These are phyloP conservation scores for Ophiothrix spiculata DNA, from an alignment of 35 echinoderm and acorn worm species.

Conservation along the genomic window DNA sequence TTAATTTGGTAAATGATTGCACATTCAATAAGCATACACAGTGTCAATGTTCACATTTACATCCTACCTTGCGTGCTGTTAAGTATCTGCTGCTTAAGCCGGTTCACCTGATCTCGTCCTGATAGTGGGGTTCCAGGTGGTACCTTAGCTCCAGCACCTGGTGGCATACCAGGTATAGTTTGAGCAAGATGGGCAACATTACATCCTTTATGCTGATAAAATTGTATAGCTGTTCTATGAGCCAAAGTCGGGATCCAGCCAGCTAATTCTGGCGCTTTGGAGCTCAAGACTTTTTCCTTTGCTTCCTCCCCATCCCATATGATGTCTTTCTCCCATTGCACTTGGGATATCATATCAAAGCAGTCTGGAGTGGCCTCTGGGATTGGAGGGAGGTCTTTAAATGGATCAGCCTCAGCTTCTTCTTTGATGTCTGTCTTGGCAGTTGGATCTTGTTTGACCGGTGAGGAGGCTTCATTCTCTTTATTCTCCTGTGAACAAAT, in stretches of 20 bases:
- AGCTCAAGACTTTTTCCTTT: conserved; percentile 78
- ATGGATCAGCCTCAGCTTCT: conserved; percentile 6
- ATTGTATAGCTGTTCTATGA: conserved; percentile 71
- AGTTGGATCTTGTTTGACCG: background rate
- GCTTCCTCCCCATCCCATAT: conserved; percentile 94
- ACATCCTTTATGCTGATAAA: conserved; percentile 63
- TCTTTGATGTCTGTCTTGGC: conserved; percentile 22
- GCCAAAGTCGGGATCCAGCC: conserved; percentile 89
- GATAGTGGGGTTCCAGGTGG: background rate
- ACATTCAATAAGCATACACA: too few relatives aligned
- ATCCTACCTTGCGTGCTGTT: background rate
- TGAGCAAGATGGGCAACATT: background rate
- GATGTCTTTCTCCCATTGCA: conserved; percentile 89
- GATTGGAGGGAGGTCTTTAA: conserved; percentile 39
- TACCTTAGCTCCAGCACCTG: background rate
- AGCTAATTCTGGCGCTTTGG: conserved; percentile 49
- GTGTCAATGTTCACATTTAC: too few relatives aligned
- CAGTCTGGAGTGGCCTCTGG: conserved; percentile 69
- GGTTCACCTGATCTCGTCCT: background rate
- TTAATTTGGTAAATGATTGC: too few relatives aligned
- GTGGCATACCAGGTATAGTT: background rate
- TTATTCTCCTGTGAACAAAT: conserved; percentile 6
- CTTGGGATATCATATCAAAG: conserved; percentile 93
- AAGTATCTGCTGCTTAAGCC: background rate
- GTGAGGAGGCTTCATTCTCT: conserved; percentile 19